phyloP scores from a whole-genome alignment of 2,888 invertebrate species.

The Clistopyga incitator region DNA sequence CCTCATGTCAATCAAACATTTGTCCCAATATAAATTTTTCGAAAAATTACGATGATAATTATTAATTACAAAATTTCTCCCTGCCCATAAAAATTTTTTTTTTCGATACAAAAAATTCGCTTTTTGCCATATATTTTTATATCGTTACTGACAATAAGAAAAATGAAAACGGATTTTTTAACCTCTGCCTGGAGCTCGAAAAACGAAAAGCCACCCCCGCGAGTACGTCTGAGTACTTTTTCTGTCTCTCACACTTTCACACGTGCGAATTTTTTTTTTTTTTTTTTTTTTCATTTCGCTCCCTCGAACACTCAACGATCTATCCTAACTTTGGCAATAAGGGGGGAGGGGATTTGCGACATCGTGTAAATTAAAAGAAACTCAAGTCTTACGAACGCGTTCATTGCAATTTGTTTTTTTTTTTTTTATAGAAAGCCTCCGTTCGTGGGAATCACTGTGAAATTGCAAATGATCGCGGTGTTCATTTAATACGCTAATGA shows the following conservation, averaged over 20 bases:
- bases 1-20: too few relatives aligned
- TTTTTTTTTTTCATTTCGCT: constrained; percentile 28
- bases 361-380: constrained; percentile 48
- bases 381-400: constrained; percentile 41
- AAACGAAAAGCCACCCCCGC: constrained; percentile 11
- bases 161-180: background rate
- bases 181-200: background rate
- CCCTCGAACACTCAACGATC: constrained; percentile 46
- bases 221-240: constrained; percentile 28
- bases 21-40: too few relatives aligned
- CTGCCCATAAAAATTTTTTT: too few relatives aligned
- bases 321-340: constrained; percentile 65
- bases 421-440: constrained; percentile 38
- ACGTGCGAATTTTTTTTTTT: too few relatives aligned
- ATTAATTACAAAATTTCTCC: too few relatives aligned
- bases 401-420: constrained; percentile 16
- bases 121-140: background rate
- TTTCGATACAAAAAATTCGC: background rate
- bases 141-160: background rate
- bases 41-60: too few relatives aligned
- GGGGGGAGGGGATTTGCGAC: constrained; percentile 28
- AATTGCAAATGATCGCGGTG: constrained; percentile 37
- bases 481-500: constrained; percentile 21
- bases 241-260: constrained; percentile 12
- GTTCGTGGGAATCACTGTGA: constrained; percentile 13